Base-by-base conservation (phyloP, 2,113 vertebrate genomes). In the Halcyon malimbica region DNA sequence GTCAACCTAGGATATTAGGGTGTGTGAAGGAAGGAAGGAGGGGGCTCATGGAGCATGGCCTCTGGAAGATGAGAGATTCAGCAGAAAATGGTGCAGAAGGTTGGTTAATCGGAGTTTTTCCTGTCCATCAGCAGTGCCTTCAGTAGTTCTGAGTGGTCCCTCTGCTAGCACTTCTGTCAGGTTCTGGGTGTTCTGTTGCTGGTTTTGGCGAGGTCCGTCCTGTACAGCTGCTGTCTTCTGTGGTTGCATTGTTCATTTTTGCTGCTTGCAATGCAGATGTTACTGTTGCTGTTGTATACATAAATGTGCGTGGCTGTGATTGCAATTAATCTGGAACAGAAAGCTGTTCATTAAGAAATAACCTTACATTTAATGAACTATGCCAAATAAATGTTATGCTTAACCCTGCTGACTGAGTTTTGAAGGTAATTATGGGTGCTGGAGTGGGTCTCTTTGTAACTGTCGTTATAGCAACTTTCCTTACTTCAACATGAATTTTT, bases 161-260 rank as follows among this genome's bases (percentile, higher is more conserved):
- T 78, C 37, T 48, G 18, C 48, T 50, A 56, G 31, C 19, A 20
- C 11, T 63, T 54, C 42, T 57, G 16, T 41, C 16, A 16, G 14
- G 25, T 42, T 44, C 42, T 46, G 18, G 20, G 35, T 62, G 46
- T n/a, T 71, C 31, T 15, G 19, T 3, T 86, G 21, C 39, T 63
- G 39, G 3, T 25, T 87, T 75, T 81, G 69, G 18, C 13, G 16
- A 24, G 8, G 18, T 60, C 28, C 3, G 5, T 75, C 60, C 62
- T 3, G 1, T 65, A 18, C 21, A 41, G 60, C 37, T 64, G 11
- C 51, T 54, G n/a, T 41, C 10, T 75, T 70, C 28, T 13, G 6
- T 13, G 63, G 42, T 13, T 77, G 1, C 3, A 0, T 28, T 12
- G 24, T 31, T 33, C 1, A 0, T 10, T 60, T 87, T 35, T 11